Conservation (phyloP, 1,140 invertebrate species). For the Scaptomyza pallida region DNA sequence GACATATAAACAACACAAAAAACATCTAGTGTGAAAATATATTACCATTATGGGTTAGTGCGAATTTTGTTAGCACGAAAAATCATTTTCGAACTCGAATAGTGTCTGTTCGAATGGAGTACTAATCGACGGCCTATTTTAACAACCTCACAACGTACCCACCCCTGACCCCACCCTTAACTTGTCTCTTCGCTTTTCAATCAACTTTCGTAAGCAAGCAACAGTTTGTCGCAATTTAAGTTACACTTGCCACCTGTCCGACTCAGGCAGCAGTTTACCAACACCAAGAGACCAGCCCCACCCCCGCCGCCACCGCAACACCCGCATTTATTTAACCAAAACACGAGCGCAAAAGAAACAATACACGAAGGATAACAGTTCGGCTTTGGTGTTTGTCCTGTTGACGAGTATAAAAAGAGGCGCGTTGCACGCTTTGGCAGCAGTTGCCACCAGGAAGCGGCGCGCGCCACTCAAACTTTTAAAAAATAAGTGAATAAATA, state of each 20-base stretch:
- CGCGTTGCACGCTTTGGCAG: conserved; percentile 37
- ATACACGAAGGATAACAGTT: conserved; percentile 24
- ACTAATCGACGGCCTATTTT: too few species aligned
- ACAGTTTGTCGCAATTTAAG: conserved; percentile 80
- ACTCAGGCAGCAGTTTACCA: conserved; percentile 4
- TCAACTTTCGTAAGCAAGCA: conserved; percentile 67
- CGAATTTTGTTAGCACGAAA: neutral
- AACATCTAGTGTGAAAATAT: neutral
- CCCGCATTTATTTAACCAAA: conserved; percentile 25
- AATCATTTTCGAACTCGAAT: too few species aligned
- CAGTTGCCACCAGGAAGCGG: conserved; percentile 69
- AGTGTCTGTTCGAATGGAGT: too few species aligned
- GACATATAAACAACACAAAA: neutral
- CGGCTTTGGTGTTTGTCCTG: conserved; percentile 21
- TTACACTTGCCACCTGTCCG: conserved; percentile 70
- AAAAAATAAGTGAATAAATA: neutral
- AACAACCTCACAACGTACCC: conserved; percentile 14
- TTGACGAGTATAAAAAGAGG: conserved; percentile 65
- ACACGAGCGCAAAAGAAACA: neutral
- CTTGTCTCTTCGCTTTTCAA: conserved; percentile 19
- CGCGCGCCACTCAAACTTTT: conserved; percentile 66
- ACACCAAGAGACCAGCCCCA: conserved; percentile 7
- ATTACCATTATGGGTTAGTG: neutral
- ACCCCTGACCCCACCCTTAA: conserved; percentile 11
- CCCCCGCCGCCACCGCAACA: conserved; percentile 8